Evolutionary conservation across 2,888 invertebrate species (phyloP), one percentile per base, ranked within the genome.

Genomic region (Lasioglossum figueresi): DNA sequence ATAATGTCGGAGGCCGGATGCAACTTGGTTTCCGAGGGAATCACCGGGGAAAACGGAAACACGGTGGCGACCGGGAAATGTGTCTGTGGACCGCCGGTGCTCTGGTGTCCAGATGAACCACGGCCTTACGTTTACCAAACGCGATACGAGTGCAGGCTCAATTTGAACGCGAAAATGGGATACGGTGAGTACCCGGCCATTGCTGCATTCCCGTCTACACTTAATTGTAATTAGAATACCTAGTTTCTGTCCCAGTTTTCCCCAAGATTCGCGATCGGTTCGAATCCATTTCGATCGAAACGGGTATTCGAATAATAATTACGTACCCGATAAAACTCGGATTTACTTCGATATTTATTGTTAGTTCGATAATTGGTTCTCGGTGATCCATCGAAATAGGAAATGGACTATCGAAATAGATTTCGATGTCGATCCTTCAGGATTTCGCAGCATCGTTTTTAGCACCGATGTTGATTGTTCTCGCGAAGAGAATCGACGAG

Each of bases 141-240:
- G 79, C 91, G 91, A 48, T 94, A 92, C 90, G 95, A 94, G 88
- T 95, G 95, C 92, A 91, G 93, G 89, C 93, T 95, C 75, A 95
- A 95, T 91, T 90, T 95, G 82, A 93, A 91, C 23, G 94, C 94
- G 19, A 94, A 95, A 88, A 92, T 93, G 68, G 93, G 93, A 43
- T 94, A 94, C 88, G 94, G 95, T 94, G 86, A 90, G 92, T 74
- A 63, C 45, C 23, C 70, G 2, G 31, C 40, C 2, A n/a, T 76
- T 56, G 31, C 63, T 2, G 14, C 31, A 31, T 31, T 31, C 27
- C 14, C 31, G 5, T 31, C 31, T 63, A 31, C 14, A 4, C 56
- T 23, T 52, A 48, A 2, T 10, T 52, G 10, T 10, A 52, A 10
- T 52, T 52, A 52, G 52, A 52, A 23, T 52, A n/a, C 3, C n/a